Base-by-base conservation (phyloP, 2,113 vertebrate genomes). In the Neotragus moschatus region DNA sequence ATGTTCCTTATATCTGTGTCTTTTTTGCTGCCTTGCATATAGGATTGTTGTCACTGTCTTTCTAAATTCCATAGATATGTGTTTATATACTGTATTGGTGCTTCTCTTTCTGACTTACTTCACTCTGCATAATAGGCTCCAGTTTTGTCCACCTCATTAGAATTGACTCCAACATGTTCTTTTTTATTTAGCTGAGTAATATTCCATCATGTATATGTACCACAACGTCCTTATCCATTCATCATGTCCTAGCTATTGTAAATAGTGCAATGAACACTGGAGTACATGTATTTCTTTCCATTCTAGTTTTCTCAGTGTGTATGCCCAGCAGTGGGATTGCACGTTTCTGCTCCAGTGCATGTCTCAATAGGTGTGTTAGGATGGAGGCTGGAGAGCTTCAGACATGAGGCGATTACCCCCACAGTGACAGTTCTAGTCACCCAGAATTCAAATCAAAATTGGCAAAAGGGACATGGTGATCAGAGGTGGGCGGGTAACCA, bases 381-480 rank as follows among this genome's bases (percentile, higher is more conserved):
- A 8, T 25, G 55, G 43, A 80, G 30, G 51, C 15, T 88, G 80
- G 56, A 92, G 49, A 58, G 2, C 43, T 53, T 81, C 43, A 49
- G 79, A 3, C 3, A 13, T n/a, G 61, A 95, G 25, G 8, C 1
- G 33, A 36, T 61, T 80, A 90, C 7, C 21, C 43, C 58, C 30
- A 28, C 43, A 84, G 79, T 26, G 56, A 81, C 36, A 88, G 70
- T 77, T 80, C 23, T 80, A 5, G n/a, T 90, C 28, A 53, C 15
- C 60, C 53, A 61, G 14, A 94, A 92, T 70, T 96, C 60, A 96
- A 90, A 70, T 88, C 25, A 73, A 89, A 77, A 70, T 91, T 75
- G 56, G 51, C 16, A 56, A 39, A 70, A 81, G n/a, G 66, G 19
- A 70, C 5, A 0, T 23, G 19, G 36, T 84, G 45, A 47, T n/a